Evolutionary conservation across 2,888 invertebrate genomes (phyloP), one percentile per base, ranked within the genome.

Genomic region (Hypercompe scribonia): DNA sequence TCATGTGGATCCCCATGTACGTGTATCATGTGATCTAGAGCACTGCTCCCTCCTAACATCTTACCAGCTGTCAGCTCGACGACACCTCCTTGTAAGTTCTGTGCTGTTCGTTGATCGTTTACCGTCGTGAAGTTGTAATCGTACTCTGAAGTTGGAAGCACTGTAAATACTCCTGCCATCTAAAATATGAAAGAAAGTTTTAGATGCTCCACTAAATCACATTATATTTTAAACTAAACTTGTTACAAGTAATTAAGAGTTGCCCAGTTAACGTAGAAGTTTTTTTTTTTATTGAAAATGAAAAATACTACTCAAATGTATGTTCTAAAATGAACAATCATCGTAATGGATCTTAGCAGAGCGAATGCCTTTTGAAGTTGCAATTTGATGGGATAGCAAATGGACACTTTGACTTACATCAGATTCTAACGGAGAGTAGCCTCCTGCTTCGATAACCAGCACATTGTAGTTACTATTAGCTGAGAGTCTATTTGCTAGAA

Each of bases 21-120:
- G 63, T 88, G 83, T 13, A 87, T 78, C 72, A 85, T 46, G 31
- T 89, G 88, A 28, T 85, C 76, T 0, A 90, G 34, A 8, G 83
- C 80, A 36, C 89, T 90, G 50, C 85, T 76, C 1, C 93, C 93
- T 4, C 93, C 92, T 0, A 92, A 75, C 85, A 90, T 87, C 67
- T 87, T 89, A 1, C 90, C 93, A 2, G 78, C 70, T 0, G 90
- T 88, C 8, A 89, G 42, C 10, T 79, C 79, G 0, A 81, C 70
- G 2, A 34, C 54, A 0, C 71, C 18, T 4, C 73, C 68, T 10
- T 79, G 68, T 21, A 82, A 66, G 67, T 84, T 83, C 58, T 88
- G 87, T 13, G 78, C 72, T 18, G 89, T 73, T 42, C 82, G 82
- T 0, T 46, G 21, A 58, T 90, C 89, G 42, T 88, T 79, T 13